These are phyloP conservation scores for Haliclona indistincta DNA, from an alignment of 37 sponge, comb jelly and placozoan species.

Conservation along the genomic window DNA sequence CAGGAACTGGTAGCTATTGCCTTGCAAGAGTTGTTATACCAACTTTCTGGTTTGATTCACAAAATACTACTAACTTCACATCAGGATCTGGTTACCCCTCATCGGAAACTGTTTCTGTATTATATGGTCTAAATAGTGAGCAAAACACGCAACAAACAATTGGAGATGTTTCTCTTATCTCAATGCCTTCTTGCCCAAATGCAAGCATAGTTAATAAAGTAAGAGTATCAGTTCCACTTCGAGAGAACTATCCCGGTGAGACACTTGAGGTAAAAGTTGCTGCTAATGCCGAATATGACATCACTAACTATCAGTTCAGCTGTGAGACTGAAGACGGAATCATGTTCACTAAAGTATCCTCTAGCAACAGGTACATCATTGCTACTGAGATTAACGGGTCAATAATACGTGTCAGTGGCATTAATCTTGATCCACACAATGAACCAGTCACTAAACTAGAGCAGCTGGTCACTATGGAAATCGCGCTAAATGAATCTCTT, in stretches of 20 bases:
- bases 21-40: conserved; percentile 26
- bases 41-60: conserved; percentile 23
- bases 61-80: background rate
- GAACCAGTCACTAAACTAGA: background rate
- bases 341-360: conserved; percentile 17
- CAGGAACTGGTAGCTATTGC: conserved; percentile 27
- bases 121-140: conserved; percentile 8
- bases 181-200: background rate
- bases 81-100: background rate
- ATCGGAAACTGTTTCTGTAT: background rate
- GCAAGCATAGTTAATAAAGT: background rate
- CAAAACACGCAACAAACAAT: background rate
- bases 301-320: conserved; percentile 10
- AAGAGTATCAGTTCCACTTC: conserved; percentile 15
- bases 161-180: conserved; percentile 10
- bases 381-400: background rate
- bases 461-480: background rate
- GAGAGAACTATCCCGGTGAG: conserved; percentile 37
- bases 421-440: background rate
- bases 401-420: conserved; percentile 27
- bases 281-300: conserved; percentile 4
- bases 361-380: conserved; percentile 3
- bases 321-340: conserved; percentile 15
- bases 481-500: background rate
- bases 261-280: conserved; percentile 10